Evolutionary conservation across 2,797 vertebrate species (phyloP), one percentile per base, ranked within the genome.

Genomic region (Varecia variegata): DNA sequence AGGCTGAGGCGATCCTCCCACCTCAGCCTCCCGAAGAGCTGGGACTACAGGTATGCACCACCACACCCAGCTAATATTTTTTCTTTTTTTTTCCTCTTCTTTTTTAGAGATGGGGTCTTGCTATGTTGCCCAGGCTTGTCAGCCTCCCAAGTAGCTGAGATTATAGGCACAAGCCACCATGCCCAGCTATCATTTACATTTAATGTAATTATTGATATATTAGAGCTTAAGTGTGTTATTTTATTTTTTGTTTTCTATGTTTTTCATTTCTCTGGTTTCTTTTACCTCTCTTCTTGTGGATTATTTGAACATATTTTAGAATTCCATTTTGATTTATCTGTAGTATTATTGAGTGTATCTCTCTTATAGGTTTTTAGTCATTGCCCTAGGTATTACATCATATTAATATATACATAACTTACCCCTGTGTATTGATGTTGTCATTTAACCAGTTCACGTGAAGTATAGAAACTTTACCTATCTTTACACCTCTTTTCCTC

Each of bases 251-350:
- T 81, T 90, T 92, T 95, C 12, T 86, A 20, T 86, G 10, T 47
- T 95, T 96, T 79, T 89, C 21, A 88, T 91, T 96, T 80, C 21
- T 88, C 12, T 93, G 25, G 76, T 87, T 97, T 84, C n/a, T 81
- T 84, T 92, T 83, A 56, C 1, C n/a, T 95, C 15, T 7, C 32
- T 90, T 90, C 74, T 45, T 88, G 8, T 70, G 68, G 56, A 18
- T 65, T 89, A 56, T 4, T 65, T 86, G n/a, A 81, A 15, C 23
- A 18, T 71, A 50, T 67, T 90, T 92, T 92, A 79, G 65, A 91
- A 74, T 77, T 94, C 21, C 21, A 76, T 87, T 95, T 93, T 77
- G 83, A 20, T 47, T 65, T 91, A 56, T 76, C 76, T 73, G 0
- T 35, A 90, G 71, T 67, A 30, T 43, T 73, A 85, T 65, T 74